A percentile compares a stretch with the other conserved stretches of the same genome.
Conservation (phyloP, 2,113 vertebrate species). For the Papio anubis region DNA sequence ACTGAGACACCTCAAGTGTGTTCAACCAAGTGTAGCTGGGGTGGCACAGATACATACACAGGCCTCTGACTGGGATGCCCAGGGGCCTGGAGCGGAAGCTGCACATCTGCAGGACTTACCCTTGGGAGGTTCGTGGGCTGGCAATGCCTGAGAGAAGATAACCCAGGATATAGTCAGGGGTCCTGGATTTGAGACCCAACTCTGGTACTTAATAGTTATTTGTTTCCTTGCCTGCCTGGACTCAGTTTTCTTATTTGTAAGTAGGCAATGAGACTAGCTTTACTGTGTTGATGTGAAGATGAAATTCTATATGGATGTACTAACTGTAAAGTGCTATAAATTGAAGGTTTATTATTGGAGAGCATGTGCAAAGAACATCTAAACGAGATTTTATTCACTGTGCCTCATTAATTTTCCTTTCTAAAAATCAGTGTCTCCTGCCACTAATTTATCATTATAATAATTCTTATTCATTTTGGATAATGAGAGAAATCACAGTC, state of each 20-base stretch:
- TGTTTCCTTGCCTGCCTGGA: conserved; percentile 1
- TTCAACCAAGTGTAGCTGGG: background rate
- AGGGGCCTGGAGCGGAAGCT: background rate
- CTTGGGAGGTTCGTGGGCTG: background rate
- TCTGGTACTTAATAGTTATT: background rate
- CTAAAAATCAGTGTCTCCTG: conserved; percentile 60
- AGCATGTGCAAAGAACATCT: conserved; percentile 24
- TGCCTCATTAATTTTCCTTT: conserved; percentile 58
- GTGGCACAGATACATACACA: background rate
- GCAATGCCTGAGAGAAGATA: background rate
- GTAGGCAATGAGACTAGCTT: background rate
- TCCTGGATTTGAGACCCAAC: background rate
- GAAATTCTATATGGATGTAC: background rate
- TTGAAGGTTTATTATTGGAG: background rate
- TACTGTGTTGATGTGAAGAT: background rate
- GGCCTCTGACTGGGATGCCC: background rate
- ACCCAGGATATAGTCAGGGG: background rate
- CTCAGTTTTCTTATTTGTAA: background rate
- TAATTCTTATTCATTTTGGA: conserved; percentile 39
- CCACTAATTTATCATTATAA: conserved; percentile 48
- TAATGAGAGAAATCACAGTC: conserved; percentile 49
- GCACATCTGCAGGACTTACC: background rate
- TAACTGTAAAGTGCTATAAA: background rate
- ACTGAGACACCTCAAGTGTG: background rate
- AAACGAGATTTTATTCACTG: conserved; percentile 35